Conservation (phyloP, 2,888 invertebrate species). For the Scaptomyza tumidula region DNA sequence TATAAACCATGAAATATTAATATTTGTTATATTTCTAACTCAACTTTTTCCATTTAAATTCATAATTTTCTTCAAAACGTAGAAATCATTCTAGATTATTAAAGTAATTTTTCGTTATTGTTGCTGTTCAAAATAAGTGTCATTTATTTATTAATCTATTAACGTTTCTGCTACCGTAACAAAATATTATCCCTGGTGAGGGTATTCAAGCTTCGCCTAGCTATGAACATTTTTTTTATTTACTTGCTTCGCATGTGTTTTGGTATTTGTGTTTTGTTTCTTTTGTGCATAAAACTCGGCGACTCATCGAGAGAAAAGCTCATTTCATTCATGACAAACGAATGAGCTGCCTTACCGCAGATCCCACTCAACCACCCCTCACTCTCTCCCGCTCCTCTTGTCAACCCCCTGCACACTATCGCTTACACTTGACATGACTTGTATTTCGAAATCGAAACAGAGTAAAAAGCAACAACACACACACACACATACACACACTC, state of each 20-base stretch:
- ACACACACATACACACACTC: slow-evolving; percentile 18
- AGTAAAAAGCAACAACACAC: slow-evolving; percentile 16
- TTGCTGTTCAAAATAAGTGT: too few species aligned
- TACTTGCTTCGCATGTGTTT: neutral
- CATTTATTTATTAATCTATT: too few species aligned
- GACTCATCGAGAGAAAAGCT: slow-evolving; percentile 45
- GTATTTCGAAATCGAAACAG: slow-evolving; percentile 65
- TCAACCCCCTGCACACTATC: fast-evolving
- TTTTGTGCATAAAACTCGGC: slow-evolving; percentile 13
- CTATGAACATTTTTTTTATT: neutral
- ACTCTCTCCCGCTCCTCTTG: too few species aligned
- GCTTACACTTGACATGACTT: slow-evolving; percentile 14
- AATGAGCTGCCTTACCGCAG: slow-evolving; percentile 22
- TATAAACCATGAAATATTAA: too few species aligned
- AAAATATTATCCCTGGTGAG: neutral
- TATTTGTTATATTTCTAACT: too few species aligned
- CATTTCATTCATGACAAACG: slow-evolving; percentile 68
- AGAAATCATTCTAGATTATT: too few species aligned
- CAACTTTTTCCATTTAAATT: too few species aligned
- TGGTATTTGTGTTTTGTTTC: neutral
- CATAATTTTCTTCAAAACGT: too few species aligned
- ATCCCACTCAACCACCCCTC: neutral
- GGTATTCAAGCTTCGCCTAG: slow-evolving; percentile 2
- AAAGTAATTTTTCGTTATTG: too few species aligned
- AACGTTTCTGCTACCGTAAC: too few species aligned